Evolutionary conservation across 1,140 invertebrate genomes (phyloP), one percentile per base, ranked within the genome.

Genomic region (Mycetomoellerius zeteki): DNA sequence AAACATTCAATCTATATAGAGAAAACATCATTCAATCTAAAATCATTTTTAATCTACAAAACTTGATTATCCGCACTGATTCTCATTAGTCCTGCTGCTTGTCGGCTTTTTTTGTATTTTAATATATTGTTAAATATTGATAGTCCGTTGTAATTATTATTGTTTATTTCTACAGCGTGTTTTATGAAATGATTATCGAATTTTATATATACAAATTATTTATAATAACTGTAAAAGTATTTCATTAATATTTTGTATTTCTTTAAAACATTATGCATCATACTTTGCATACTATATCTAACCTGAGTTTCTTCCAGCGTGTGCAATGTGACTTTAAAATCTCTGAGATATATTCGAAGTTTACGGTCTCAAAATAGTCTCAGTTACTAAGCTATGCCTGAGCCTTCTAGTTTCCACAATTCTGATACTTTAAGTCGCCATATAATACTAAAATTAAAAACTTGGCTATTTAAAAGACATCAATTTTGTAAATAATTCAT

Each of bases 311-410:
- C 30, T 27, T 33, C 16, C 47, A 65, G n/a, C 43, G 19, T 69
- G 64, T 21, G 64, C 27, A 14, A 71, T 33, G 47, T 30, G 12
- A 62, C 73, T 69, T 54, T 50, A 81, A 81, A 69, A 81, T 81
- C 14, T 81, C 30, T 24, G 30, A 24, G 6, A 54, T 81, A 54
- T 54, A 69, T 81, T 69, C 77, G 0, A 81, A 69, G 64, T 71
- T 54, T 81, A 80, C 64, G 7, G 30, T 54, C 77, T 71, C 10
- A n/a, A 37, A 37, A 69, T 69, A 81, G 30, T 43, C 37, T 54
- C n/a, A 10, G 47, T 80, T 67, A 80, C 43, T 30, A 50, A 50
- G 47, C 30, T 37, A 71, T 6, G 33, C 21, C 30, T 56, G 64
- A 81, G n/a, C 7, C 14, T 71, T 69, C 16, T 5, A 54, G n/a